Evolutionary conservation across 2,888 invertebrate species (phyloP).

Genomic region (Alloscopus bannaensis): DNA sequence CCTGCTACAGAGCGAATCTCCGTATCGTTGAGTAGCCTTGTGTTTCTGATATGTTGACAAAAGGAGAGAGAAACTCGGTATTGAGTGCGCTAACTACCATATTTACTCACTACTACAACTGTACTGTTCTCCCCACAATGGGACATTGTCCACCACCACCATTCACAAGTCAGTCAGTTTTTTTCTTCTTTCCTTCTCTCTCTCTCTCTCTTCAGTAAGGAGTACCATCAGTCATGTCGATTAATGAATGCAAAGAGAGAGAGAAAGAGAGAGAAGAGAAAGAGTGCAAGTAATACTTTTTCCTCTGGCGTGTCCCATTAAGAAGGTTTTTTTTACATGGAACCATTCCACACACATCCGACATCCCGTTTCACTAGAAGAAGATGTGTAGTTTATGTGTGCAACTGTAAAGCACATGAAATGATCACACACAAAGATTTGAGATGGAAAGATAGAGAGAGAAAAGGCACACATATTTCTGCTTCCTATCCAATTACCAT

Average conservation of each 20-base stretch:
- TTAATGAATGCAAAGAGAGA: conserved; percentile 8
- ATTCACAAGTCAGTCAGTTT: conserved; percentile 31
- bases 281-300: neutral
- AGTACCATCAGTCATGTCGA: conserved; percentile 9
- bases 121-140: conserved; percentile 19
- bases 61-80: conserved; percentile 38
- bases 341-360: conserved; percentile 21
- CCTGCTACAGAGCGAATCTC: too few relatives aligned
- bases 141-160: conserved; percentile 20
- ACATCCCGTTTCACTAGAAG: too few relatives aligned
- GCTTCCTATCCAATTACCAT: conserved; percentile 39
- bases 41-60: conserved; percentile 43
- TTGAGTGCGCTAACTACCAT: conserved; percentile 50
- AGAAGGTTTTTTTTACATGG: neutral
- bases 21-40: too few relatives aligned
- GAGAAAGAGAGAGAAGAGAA: neutral
- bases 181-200: too few relatives aligned
- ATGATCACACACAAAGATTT: too few relatives aligned
- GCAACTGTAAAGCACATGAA: too few relatives aligned
- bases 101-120: conserved; percentile 50
- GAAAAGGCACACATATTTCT: too few relatives aligned
- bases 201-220: too few relatives aligned
- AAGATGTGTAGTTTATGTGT: too few relatives aligned
- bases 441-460: too few relatives aligned
- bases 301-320: neutral